These are phyloP conservation scores for Gephyroberyx darwinii DNA, from an alignment of 2,797 vertebrate species.

Conservation along the genomic window DNA sequence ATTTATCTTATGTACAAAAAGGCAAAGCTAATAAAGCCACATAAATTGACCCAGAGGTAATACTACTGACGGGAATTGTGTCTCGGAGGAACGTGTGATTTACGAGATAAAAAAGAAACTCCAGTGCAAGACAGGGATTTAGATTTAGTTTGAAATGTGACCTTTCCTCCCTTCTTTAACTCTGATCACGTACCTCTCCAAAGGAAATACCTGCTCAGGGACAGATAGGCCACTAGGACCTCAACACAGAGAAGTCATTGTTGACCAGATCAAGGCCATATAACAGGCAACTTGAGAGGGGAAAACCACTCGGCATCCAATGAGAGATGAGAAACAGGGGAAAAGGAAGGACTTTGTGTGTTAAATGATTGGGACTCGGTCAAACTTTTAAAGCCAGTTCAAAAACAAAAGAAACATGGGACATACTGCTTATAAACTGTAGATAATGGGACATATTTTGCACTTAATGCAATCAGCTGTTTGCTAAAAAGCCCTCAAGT, in stretches of 20 bases:
- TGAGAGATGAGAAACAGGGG: slow-evolving; percentile 3
- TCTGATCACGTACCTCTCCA: slow-evolving; percentile 31
- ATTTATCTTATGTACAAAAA: slow-evolving; percentile 26
- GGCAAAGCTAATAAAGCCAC: slow-evolving; percentile 15
- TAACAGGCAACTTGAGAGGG: slow-evolving; percentile 13
- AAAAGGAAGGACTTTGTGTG: not conserved
- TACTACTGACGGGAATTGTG: not conserved
- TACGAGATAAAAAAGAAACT: slow-evolving; percentile 9
- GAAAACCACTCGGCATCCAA: slow-evolving; percentile 4
- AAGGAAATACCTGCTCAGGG: slow-evolving; percentile 46
- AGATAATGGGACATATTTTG: too few species aligned
- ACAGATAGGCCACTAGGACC: slow-evolving; percentile 29
- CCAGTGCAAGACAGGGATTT: slow-evolving; percentile 13
- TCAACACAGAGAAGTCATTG: slow-evolving; percentile 52
- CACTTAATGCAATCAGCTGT: too few species aligned
- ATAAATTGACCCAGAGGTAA: not conserved
- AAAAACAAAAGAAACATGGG: too few species aligned
- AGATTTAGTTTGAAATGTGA: slow-evolving; percentile 52
- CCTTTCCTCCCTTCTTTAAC: slow-evolving; percentile 28
- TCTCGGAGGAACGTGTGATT: not conserved
- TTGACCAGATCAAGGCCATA: slow-evolving; percentile 25
- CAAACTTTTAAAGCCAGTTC: too few species aligned
- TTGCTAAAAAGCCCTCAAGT: too few species aligned
- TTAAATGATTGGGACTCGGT: slow-evolving; percentile 8
- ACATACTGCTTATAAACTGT: too few species aligned